A percentile compares a stretch with the other conserved stretches of the same genome.
Evolutionary conservation across 2,113 vertebrate species (phyloP).

Genomic region (Bubo blakistoni): DNA sequence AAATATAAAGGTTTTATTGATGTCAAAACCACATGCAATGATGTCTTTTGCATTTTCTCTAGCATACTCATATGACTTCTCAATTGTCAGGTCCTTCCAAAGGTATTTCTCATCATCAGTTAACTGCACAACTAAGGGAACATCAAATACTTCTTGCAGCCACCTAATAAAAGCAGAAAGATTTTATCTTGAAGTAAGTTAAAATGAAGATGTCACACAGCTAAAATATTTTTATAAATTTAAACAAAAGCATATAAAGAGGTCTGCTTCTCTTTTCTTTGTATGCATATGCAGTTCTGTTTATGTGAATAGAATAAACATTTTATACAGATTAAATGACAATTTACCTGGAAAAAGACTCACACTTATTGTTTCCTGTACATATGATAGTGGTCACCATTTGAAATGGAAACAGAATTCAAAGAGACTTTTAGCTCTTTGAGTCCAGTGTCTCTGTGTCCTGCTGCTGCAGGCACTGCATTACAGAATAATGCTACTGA

Average conservation of each 20-base stretch:
- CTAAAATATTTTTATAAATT: not conserved
- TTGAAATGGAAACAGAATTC: not conserved
- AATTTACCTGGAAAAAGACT: not conserved
- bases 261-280: not conserved
- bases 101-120: slow-evolving; percentile 98
- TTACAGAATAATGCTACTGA: not conserved
- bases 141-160: slow-evolving; percentile 93
- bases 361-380: not conserved
- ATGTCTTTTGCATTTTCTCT: slow-evolving; percentile 94
- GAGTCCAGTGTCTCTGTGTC: not conserved
- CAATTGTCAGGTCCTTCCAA: slow-evolving; percentile 93
- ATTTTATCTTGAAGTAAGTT: not conserved
- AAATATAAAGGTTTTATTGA: slow-evolving; percentile 98
- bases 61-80: slow-evolving; percentile 84
- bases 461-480: not conserved
- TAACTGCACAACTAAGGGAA: slow-evolving; percentile 93
- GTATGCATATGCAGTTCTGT: not conserved
- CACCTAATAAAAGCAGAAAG: slow-evolving; percentile 76
- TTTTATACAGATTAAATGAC: not conserved
- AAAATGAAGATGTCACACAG: not conserved
- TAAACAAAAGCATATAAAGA: not conserved
- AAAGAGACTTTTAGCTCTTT: not conserved
- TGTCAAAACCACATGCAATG: slow-evolving; percentile 93
- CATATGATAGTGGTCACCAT: not conserved
- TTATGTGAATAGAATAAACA: not conserved